Percentiles rank a stretch among this genome's conserved stretches.
These are phyloP conservation scores for Megalops cyprinoides DNA, from an alignment of 2,797 vertebrate species.

Conservation along the genomic window DNA sequence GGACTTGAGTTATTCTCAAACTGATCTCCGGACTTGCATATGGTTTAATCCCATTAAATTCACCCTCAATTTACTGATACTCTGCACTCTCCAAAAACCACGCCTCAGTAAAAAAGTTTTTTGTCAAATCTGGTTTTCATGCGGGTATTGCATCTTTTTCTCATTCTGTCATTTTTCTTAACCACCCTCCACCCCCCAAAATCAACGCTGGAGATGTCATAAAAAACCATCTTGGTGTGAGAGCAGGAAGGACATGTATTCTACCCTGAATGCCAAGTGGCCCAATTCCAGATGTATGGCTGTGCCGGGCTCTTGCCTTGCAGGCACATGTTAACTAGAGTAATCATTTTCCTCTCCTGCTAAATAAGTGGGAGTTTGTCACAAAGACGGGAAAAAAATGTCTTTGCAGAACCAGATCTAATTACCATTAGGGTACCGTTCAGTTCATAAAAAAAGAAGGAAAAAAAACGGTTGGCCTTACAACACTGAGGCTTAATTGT, in stretches of 20 bases:
- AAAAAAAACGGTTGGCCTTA: conserved; percentile 46
- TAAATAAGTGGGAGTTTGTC: conserved; percentile 58
- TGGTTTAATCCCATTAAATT: too few species aligned
- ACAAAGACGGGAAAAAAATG: conserved; percentile 46
- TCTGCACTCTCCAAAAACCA: too few species aligned
- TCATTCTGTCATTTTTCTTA: conserved; percentile 6
- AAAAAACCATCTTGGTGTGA: too few species aligned
- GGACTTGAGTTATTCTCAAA: conserved; percentile 1
- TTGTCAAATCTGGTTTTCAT: not conserved
- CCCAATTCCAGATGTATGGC: conserved; percentile 64
- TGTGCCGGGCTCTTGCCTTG: conserved; percentile 63
- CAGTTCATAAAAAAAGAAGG: conserved; percentile 45
- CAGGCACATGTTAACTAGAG: conserved; percentile 67
- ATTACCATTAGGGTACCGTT: conserved; percentile 50
- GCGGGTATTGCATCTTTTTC: not conserved
- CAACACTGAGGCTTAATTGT: conserved; percentile 48
- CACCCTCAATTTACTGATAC: too few species aligned
- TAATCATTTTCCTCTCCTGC: conserved; percentile 65
- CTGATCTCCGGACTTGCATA: too few species aligned
- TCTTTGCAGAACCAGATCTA: conserved; percentile 46
- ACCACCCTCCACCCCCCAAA: not conserved
- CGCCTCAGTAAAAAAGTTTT: not conserved
- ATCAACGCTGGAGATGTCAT: too few species aligned
- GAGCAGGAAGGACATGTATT: not conserved
- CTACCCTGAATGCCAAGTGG: conserved; percentile 34